Percentiles rank a stretch among this genome's conserved stretches.
phyloP scores from a whole-genome alignment of 2,113 vertebrate genomes.

The Laticauda colubrina region DNA sequence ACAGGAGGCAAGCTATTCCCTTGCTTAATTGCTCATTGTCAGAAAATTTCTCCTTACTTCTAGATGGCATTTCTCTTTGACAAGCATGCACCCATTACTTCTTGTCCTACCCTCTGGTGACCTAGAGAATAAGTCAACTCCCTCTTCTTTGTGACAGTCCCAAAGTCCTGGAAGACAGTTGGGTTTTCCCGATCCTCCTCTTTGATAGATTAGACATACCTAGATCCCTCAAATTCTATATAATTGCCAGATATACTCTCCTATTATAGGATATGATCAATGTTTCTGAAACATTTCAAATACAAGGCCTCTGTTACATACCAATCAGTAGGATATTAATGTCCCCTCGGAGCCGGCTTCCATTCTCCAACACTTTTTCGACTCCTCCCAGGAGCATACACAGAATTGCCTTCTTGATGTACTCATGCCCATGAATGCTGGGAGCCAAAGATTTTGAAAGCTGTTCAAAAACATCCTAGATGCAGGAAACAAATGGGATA shows the following conservation, averaged over 20 bases:
- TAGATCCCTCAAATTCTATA: not conserved
- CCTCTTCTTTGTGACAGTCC: not conserved
- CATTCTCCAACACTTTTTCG: slow-evolving; percentile 92
- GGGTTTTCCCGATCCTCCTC: not conserved
- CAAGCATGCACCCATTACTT: not conserved
- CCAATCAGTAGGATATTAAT: slow-evolving; percentile 96
- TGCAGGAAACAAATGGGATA: not conserved
- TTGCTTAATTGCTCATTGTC: not conserved
- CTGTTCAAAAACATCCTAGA: slow-evolving; percentile 88
- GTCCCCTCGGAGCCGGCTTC: slow-evolving; percentile 92
- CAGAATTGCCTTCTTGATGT: slow-evolving; percentile 96
- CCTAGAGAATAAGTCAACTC: not conserved
- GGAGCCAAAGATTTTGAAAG: slow-evolving; percentile 88
- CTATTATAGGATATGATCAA: accelerated
- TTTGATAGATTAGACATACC: not conserved
- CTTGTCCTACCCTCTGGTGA: not conserved
- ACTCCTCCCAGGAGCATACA: slow-evolving; percentile 94
- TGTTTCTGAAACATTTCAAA: accelerated
- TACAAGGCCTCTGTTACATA: slow-evolving; percentile 45
- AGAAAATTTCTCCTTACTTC: not conserved
- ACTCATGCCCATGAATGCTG: slow-evolving; percentile 93
- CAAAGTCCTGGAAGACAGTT: not conserved
- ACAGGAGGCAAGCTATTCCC: not conserved
- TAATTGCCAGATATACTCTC: not conserved
- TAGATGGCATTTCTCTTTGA: not conserved